These are phyloP conservation scores for Zootoca vivipara DNA, from an alignment of 2,113 vertebrate species.

Conservation along the genomic window DNA sequence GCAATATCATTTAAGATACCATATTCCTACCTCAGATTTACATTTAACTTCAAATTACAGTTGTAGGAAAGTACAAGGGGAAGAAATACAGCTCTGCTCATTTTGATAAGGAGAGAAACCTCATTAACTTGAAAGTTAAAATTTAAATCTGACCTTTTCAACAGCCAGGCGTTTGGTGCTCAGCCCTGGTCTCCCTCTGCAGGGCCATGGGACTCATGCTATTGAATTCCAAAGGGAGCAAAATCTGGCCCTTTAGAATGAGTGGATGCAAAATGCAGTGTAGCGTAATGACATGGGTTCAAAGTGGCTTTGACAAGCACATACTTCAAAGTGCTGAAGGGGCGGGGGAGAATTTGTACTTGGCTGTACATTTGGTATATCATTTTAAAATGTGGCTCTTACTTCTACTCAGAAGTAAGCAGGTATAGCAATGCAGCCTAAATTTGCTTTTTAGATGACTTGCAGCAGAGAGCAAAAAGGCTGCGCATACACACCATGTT, in stretches of 20 bases:
- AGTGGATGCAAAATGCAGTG: not conserved
- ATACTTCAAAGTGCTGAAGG: not conserved
- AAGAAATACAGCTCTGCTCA: not conserved
- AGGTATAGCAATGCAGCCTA: not conserved
- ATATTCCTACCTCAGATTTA: not conserved
- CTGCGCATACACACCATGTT: not conserved
- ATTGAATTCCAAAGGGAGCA: not conserved
- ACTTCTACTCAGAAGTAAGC: not conserved
- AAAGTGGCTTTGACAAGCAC: not conserved
- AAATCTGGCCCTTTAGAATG: not conserved
- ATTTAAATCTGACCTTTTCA: not conserved
- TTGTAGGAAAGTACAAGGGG: not conserved
- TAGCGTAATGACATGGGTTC: not conserved
- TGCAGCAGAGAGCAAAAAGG: not conserved
- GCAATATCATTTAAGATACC: not conserved
- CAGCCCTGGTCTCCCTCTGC: not conserved
- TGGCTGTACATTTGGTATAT: not conserved
- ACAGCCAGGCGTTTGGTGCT: not conserved
- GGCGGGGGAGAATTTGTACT: not conserved
- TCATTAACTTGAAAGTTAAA: slow-evolving; percentile 8
- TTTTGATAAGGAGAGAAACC: not conserved
- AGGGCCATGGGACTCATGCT: not conserved
- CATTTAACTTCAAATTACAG: not conserved
- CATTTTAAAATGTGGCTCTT: not conserved
- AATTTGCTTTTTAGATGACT: not conserved